These are phyloP conservation scores for Sinotaia quadrata DNA, from an alignment of 2,888 invertebrate genomes.

Conservation along the genomic window DNA sequence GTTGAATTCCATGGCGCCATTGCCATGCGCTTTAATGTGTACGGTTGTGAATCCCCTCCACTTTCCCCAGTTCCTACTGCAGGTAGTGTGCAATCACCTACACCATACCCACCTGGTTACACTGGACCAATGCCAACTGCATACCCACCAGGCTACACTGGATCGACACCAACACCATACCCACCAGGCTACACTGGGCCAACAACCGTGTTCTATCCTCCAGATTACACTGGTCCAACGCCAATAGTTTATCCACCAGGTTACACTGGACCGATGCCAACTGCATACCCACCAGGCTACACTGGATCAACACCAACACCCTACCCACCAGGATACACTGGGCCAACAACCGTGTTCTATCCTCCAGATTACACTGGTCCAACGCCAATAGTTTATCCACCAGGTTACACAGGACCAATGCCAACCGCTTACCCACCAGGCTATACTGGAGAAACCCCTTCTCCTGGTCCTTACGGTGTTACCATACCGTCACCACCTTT, in stretches of 20 bases:
- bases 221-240: slow-evolving; percentile 1
- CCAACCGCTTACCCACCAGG: no score
- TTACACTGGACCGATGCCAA: no score
- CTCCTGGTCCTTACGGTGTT: no score
- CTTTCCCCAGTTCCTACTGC: slow-evolving; percentile 11
- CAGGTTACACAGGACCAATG: no score
- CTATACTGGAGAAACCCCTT: no score
- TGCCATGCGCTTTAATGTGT: slow-evolving; percentile 82
- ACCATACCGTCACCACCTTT: no score
- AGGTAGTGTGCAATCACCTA: slow-evolving; percentile 6
- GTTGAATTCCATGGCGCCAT: slow-evolving; percentile 83
- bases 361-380: no score
- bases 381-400: no score
- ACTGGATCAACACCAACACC: no score
- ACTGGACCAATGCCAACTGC: slow-evolving; percentile 1
- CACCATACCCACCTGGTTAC: slow-evolving; percentile 24
- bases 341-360: no score
- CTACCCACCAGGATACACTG: no score
- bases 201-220: not conserved
- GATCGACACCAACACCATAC: slow-evolving; percentile 5
- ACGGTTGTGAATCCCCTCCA: slow-evolving; percentile 76
- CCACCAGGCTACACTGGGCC: slow-evolving; percentile 11
- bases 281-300: no score
- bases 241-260: slow-evolving; percentile 3
- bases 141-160: slow-evolving; percentile 16